A percentile compares a stretch with the other conserved stretches of the same genome.
Conservation (phyloP, 1,140 invertebrate genomes). For the Drosophila melanogaster region Release_6_plus_ISO1_MT NT_037436.4:10496501-10497000, state of each 20-base stretch:
- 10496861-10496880: conserved; percentile 38
- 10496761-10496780: conserved; percentile 64
- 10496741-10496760: conserved; percentile 75
- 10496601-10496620: conserved; percentile 15
- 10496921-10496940: conserved; percentile 23
- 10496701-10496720: conserved; percentile 1
- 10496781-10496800: conserved; percentile 51
- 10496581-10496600: conserved; percentile 22
- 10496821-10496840: conserved; percentile 11
- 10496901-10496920: conserved; percentile 8
- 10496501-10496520: too few relatives aligned
- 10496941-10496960: conserved; percentile 12
- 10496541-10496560: conserved; percentile 22
- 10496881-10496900: conserved; percentile 45
- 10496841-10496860: conserved; percentile 47
- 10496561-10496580: conserved; percentile 25
- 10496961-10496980: conserved; percentile 44
- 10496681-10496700: not conserved
- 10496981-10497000: conserved; percentile 35
- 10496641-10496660: conserved; percentile 48
- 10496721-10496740: conserved; percentile 70
- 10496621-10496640: conserved; percentile 69
- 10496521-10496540: not conserved
- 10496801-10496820: conserved; percentile 28
- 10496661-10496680: conserved; percentile 48